Conservation (phyloP, 2,888 invertebrate species). For the Apamea epomidion region DNA sequence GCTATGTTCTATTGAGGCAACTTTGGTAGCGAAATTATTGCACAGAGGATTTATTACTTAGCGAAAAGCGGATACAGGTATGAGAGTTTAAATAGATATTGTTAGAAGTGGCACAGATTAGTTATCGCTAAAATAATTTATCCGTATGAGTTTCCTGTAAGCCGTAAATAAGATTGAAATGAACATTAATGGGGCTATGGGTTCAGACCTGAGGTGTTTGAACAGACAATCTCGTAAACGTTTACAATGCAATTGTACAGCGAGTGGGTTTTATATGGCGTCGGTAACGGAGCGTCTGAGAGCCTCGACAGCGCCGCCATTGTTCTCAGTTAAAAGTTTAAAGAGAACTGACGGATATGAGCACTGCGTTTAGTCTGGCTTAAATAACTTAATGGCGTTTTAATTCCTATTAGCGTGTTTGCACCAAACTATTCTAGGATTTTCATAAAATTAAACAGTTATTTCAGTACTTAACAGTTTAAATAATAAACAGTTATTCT, state of each 20-base stretch:
- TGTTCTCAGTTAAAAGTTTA: constrained; percentile 71
- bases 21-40: constrained; percentile 71
- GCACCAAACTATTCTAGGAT: constrained; percentile 28
- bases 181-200: constrained; percentile 57
- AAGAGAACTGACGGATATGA: constrained; percentile 67
- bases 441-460: constrained; percentile 23
- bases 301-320: constrained; percentile 65
- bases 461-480: constrained; percentile 21
- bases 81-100: constrained; percentile 29
- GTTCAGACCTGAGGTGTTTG: constrained; percentile 54
- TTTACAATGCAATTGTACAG: constrained; percentile 59
- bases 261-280: constrained; percentile 56
- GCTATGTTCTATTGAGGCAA: constrained; percentile 71
- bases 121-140: constrained; percentile 55
- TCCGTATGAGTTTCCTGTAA: constrained; percentile 56
- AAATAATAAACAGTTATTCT: constrained; percentile 28
- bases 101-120: constrained; percentile 47
- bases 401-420: constrained; percentile 40
- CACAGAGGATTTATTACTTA: constrained; percentile 63
- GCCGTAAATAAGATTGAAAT: constrained; percentile 66
- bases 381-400: constrained; percentile 49
- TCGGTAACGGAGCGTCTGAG: constrained; percentile 47
- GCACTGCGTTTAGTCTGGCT: constrained; percentile 48
- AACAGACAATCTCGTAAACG: constrained; percentile 64
- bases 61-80: constrained; percentile 54